phyloP scores from a whole-genome alignment of 1,140 invertebrate species.

The Lanistes nyassanus region DNA sequence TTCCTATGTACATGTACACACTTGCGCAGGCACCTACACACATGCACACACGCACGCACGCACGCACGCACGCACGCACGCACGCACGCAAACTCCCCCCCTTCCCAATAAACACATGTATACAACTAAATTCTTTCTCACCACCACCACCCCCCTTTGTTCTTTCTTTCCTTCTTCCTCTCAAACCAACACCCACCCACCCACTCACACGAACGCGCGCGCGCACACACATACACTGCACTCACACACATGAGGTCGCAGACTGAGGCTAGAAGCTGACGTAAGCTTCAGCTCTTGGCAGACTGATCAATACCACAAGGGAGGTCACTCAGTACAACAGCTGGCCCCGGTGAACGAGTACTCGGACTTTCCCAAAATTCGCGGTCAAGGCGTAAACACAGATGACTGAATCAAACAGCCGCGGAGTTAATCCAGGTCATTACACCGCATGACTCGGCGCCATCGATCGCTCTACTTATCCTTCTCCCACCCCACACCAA shows the following conservation, averaged over 20 bases:
- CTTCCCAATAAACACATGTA: background rate
- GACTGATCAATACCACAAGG: too few species aligned
- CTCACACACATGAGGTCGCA: background rate
- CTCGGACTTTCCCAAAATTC: too few species aligned
- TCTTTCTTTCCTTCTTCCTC: too few species aligned
- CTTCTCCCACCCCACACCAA: background rate
- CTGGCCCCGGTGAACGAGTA: too few species aligned
- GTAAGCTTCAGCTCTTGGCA: background rate
- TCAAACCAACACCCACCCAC: background rate
- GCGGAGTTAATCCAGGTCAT: too few species aligned
- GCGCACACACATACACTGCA: background rate
- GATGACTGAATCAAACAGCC: too few species aligned
- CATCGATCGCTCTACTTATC: background rate
- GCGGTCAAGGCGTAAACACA: too few species aligned
- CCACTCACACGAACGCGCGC: background rate
- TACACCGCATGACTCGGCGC: too few species aligned
- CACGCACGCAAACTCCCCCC: background rate
- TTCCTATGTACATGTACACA: background rate
- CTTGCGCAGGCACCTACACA: background rate
- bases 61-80: background rate
- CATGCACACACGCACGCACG: slow-evolving; percentile 5
- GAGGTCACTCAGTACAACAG: too few species aligned
- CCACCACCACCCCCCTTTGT: too few species aligned
- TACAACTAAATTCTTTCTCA: background rate
- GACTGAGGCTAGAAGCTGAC: background rate